A percentile compares a stretch with the other conserved stretches of the same genome.
Conservation (phyloP, 2,113 vertebrate species). For the Neofelis nebulosa region DNA sequence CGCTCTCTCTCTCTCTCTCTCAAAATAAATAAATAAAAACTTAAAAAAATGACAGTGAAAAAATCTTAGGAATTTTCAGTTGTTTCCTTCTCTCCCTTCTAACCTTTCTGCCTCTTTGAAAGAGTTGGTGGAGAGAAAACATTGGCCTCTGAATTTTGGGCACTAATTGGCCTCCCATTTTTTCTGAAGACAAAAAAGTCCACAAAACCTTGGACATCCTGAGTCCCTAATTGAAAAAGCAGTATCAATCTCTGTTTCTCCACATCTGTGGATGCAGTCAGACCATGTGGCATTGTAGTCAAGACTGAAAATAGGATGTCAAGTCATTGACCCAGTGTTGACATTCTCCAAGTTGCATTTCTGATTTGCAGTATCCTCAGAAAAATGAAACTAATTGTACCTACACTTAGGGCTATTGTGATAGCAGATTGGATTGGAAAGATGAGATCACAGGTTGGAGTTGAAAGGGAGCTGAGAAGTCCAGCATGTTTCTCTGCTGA, state of each 20-base stretch:
- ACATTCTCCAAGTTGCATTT: not conserved
- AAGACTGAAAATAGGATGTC: not conserved
- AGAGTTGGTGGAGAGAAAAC: not conserved
- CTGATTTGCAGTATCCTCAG: not conserved
- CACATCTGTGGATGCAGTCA: not conserved
- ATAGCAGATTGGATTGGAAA: not conserved
- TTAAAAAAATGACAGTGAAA: not conserved
- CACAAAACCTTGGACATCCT: not conserved
- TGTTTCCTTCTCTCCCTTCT: accelerated
- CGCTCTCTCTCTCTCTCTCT: no score
- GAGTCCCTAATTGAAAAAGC: not conserved
- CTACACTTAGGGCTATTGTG: not conserved
- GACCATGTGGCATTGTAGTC: not conserved
- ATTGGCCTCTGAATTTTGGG: not conserved
- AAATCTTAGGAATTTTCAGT: not conserved
- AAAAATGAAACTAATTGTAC: not conserved
- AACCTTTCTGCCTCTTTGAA: not conserved
- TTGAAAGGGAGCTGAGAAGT: not conserved
- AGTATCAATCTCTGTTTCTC: not conserved
- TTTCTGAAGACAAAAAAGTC: not conserved
- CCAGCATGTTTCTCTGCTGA: not conserved
- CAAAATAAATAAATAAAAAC: no score
- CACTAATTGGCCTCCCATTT: not conserved
- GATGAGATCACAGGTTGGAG: not conserved
- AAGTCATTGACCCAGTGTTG: not conserved